Evolutionary conservation across 2,888 invertebrate species (phyloP).

Genomic region (Aspidiotus rigidus): DNA sequence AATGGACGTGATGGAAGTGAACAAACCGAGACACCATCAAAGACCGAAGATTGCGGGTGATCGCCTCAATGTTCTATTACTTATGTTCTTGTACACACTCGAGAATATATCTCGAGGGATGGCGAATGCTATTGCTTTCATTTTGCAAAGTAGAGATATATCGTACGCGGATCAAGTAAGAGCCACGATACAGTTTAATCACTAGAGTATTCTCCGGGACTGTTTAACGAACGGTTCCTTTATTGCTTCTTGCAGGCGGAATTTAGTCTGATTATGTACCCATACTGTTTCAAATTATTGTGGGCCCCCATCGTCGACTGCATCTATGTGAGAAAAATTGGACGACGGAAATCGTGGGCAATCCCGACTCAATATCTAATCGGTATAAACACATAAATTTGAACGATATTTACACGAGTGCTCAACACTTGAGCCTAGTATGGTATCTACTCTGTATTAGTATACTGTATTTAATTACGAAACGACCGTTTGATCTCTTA

Average conservation of each 20-base stretch:
- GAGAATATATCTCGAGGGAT: slow-evolving; percentile 29
- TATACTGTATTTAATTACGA: no score
- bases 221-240: no score
- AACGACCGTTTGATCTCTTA: no score
- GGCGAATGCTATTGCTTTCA: slow-evolving; percentile 18
- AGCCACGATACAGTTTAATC: no score
- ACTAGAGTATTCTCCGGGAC: no score
- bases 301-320: slow-evolving; percentile 99
- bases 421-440: no score
- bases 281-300: slow-evolving; percentile 63
- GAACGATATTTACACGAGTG: no score
- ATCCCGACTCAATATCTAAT: slow-evolving; percentile 88
- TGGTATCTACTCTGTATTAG: no score
- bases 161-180: slow-evolving; percentile 31
- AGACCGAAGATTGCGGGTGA: slow-evolving; percentile 11
- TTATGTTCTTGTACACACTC: slow-evolving; percentile 28
- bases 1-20: no score
- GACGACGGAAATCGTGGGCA: slow-evolving; percentile 88
- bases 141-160: slow-evolving; percentile 29
- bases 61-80: slow-evolving; percentile 21
- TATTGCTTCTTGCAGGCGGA: not conserved
- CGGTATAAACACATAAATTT: slow-evolving; percentile 45
- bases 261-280: not conserved
- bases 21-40: no score
- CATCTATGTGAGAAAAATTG: slow-evolving; percentile 70